Percentiles rank a stretch among this genome's conserved stretches.
Evolutionary conservation across 1,140 invertebrate genomes (phyloP).

Genomic region (Camponotus pennsylvanicus): DNA sequence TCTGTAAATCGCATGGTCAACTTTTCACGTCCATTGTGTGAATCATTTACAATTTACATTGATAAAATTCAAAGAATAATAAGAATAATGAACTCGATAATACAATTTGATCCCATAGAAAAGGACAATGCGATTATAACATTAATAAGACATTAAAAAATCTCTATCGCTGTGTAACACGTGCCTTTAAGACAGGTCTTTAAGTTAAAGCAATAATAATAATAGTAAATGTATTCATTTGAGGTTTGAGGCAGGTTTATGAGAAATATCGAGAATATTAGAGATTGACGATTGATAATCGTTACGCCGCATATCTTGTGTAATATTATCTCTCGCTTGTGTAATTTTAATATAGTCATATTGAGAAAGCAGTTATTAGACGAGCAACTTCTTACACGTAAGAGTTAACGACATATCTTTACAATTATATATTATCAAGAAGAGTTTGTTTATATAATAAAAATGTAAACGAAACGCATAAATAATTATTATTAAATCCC

Average conservation of each 20-base stretch:
- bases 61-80: constrained; percentile 15
- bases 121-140: constrained; percentile 12
- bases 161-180: constrained; percentile 40
- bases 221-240: constrained; percentile 29
- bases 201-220: constrained; percentile 44
- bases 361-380: constrained; percentile 32
- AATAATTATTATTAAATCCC: not conserved
- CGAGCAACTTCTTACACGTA: constrained; percentile 29
- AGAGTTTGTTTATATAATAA: constrained; percentile 73
- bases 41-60: constrained; percentile 17
- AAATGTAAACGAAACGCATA: constrained; percentile 49
- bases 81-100: not conserved
- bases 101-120: constrained; percentile 30
- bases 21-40: constrained; percentile 17
- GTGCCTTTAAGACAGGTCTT: constrained; percentile 31
- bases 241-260: constrained; percentile 29
- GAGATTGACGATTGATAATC: constrained; percentile 8
- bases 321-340: constrained; percentile 25
- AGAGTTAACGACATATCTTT: constrained; percentile 47
- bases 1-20: constrained; percentile 28
- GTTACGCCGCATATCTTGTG: not conserved
- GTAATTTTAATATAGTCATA: constrained; percentile 50
- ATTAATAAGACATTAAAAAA: constrained; percentile 14
- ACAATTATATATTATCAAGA: constrained; percentile 63
- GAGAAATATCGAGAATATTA: constrained; percentile 3